Evolutionary conservation across 1,140 invertebrate species (phyloP).

Genomic region (Zelostemma sp.): DNA sequence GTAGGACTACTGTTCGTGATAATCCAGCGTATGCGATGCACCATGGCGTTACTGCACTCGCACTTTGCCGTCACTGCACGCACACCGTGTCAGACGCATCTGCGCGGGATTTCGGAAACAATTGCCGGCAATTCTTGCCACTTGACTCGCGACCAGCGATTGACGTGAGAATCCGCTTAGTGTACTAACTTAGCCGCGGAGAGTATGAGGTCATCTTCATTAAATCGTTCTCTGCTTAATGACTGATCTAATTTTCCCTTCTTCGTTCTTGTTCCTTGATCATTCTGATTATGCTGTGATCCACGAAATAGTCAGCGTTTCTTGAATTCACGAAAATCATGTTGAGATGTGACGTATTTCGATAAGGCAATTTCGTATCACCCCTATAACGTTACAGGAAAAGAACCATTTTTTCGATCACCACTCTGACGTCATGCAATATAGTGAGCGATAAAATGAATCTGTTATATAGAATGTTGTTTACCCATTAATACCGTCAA

Average conservation of each 20-base stretch:
- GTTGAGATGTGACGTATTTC: too few species aligned
- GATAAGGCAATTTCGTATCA: too few species aligned
- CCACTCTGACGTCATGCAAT: too few species aligned
- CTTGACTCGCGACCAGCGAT: slow-evolving; percentile 69
- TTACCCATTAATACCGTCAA: too few species aligned
- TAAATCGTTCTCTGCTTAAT: slow-evolving; percentile 70
- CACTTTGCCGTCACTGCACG: slow-evolving; percentile 26
- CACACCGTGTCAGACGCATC: slow-evolving; percentile 52
- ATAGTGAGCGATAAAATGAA: too few species aligned
- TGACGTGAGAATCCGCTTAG: slow-evolving; percentile 70
- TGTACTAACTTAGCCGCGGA: slow-evolving; percentile 56
- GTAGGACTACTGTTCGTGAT: slow-evolving; percentile 5
- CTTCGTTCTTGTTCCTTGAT: slow-evolving; percentile 30
- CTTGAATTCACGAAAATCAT: not conserved
- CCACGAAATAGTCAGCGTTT: not conserved
- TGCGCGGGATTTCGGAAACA: slow-evolving; percentile 72
- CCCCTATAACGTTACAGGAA: too few species aligned
- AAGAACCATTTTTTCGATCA: too few species aligned
- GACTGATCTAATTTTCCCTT: slow-evolving; percentile 68
- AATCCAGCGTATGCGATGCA: slow-evolving; percentile 12
- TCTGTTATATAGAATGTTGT: too few species aligned
- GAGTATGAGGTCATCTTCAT: slow-evolving; percentile 71
- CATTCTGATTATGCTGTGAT: slow-evolving; percentile 21
- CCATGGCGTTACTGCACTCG: not conserved
- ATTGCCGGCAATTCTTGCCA: slow-evolving; percentile 72